Evolutionary conservation across 2,888 invertebrate genomes (phyloP), one percentile per base, ranked within the genome.

Genomic region (Meteorus colon): DNA sequence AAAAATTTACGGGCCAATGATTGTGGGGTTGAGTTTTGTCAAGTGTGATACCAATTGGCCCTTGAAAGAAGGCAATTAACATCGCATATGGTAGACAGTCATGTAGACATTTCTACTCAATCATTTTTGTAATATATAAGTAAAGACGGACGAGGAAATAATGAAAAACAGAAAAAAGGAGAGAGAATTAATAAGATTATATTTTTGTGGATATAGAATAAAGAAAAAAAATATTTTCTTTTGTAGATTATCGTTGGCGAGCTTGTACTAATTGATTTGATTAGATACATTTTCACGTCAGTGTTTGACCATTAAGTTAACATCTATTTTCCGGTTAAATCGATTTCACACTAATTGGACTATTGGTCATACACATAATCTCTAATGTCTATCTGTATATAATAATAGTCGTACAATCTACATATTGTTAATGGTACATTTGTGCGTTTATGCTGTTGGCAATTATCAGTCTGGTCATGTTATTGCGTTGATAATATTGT

Each of bases 61-160:
- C 72, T 51, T 70, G 63, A 75, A 41, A 80, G 80, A 81, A 85
- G 82, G 83, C 82, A 84, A 87, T 84, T 84, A 86, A 83, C 83
- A 82, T 81, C 79, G 80, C 85, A 84, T 78, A 83, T 84, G 86
- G 83, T 80, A 81, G 82, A 83, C 82, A 78, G 81, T 19, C 55
- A 55, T 55, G 55, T 55, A 55, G n/a, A 55, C n/a, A 55, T 74
- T 79, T 74, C 78, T 78, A 81, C 79, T 87, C 82, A 81, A 87
- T 88, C 87, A 86, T 83, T 78, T 79, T 81, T 37, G 41, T 60
- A 37, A 55, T 37, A 2, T 2, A 34, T 2, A 41, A 68, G 27
- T 34, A 24, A 63, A 71, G 37, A 62, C 60, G 31, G 55, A 65
- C 73, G 45, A n/a, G 24, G 5, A 48, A 48, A 14, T 14, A 48